Evolutionary conservation across 2,113 vertebrate species (phyloP).

Genomic region (Cyrtonyx montezumae): DNA sequence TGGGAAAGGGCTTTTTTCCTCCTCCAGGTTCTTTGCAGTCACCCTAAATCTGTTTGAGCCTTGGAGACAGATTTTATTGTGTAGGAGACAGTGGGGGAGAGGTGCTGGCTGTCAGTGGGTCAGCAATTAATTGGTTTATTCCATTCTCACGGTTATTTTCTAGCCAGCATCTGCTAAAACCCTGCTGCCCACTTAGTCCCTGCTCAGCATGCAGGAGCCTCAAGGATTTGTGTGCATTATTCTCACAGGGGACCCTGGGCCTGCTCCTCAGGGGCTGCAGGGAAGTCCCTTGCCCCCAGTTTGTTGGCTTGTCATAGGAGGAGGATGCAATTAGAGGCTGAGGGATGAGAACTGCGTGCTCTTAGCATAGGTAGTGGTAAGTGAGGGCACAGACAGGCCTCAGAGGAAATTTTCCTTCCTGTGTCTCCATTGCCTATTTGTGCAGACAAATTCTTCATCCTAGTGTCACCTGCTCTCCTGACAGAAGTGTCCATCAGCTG

Average conservation of each 20-base stretch:
- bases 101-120: slow-evolving; percentile 24
- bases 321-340: slow-evolving; percentile 37
- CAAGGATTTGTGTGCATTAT: not conserved
- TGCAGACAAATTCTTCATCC: not conserved
- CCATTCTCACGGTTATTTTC: slow-evolving; percentile 72
- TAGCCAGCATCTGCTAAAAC: slow-evolving; percentile 2
- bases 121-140: slow-evolving; percentile 72
- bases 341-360: not conserved
- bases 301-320: not conserved
- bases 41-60: slow-evolving; percentile 54
- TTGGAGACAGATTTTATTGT: slow-evolving; percentile 48
- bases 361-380: not conserved
- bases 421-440: not conserved
- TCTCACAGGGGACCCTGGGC: not conserved
- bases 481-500: not conserved
- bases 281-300: not conserved
- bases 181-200: not conserved
- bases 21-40: slow-evolving; percentile 10
- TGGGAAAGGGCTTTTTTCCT: slow-evolving; percentile 30
- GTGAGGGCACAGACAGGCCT: not conserved
- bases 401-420: not conserved
- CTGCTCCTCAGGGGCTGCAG: not conserved
- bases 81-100: not conserved
- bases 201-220: not conserved
- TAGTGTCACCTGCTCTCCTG: not conserved